Base-by-base conservation (phyloP, 2,113 vertebrate species). In the Tricholaema leucomelas region DNA sequence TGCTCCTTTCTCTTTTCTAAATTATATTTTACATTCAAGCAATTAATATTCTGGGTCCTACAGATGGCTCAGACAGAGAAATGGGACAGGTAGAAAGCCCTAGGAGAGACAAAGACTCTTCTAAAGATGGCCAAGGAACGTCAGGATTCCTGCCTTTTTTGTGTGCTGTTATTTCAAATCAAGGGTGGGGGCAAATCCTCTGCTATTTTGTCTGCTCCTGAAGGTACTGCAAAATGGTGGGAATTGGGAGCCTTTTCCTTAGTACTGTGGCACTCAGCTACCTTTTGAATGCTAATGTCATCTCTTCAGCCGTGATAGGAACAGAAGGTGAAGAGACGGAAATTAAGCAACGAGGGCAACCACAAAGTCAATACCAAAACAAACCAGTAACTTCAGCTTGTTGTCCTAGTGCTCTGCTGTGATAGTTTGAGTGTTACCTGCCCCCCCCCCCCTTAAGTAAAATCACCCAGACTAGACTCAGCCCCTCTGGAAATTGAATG, bases 21-120 rank as follows among this genome's bases (percentile, higher is more conserved):
- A 54, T 90, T 55, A 74, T 30, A 44, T 74, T 92, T 67, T 61
- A 33, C 60, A 48, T 81, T 87, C 58, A 31, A 86, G n/a, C 50
- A 89, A 19, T 71, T 96, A 87, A 73, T 92, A 74, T 88, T 91
- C 83, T 64, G 15, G 52, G 75, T 76, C 55, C 73, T 88, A 61
- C 17, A 40, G 46, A 77, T 85, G 54, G 36, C 78, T 93, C 40
- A 80, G 80, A 81, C 73, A 59, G 56, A 90, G 79, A 94, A 94
- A 69, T 64, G 33, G 65, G 24, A 77, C 85, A 82, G 61, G 64
- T 74, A 64, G 30, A 42, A 92, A 80, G 35, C 61, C 85, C 40
- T 91, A 16, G 46, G 88, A 90, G 65, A 58, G 56, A n/a, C 4
- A 67, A 52, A 87, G 15, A 9, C 42, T 94, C 28, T 83, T 87